phyloP scores from a whole-genome alignment of 2,888 invertebrate species.

The Punctoribates punctum region DNA sequence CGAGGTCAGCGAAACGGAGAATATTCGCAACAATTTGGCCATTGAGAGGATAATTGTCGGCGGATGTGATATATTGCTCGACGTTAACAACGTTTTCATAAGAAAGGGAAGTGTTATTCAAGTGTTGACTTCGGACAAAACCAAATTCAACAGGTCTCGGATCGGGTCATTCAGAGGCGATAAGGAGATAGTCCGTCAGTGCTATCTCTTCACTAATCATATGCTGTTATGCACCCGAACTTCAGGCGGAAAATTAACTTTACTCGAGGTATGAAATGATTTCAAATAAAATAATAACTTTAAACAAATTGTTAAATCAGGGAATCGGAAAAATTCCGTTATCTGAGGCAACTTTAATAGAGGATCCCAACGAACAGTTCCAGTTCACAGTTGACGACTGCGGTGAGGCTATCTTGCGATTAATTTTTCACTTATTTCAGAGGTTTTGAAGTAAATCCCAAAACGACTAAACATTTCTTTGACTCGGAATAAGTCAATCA shows the following conservation, averaged over 20 bases:
- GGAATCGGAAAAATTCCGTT: conserved; percentile 73
- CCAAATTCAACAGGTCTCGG: conserved; percentile 51
- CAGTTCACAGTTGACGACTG: conserved; percentile 59
- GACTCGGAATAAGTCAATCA: neutral
- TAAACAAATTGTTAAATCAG: conserved; percentile 43
- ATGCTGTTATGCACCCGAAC: conserved; percentile 75
- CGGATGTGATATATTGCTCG: conserved; percentile 84
- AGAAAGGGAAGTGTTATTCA: conserved; percentile 61
- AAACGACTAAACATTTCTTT: no score
- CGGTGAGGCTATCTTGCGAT: conserved; percentile 48
- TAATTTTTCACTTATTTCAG: neutral
- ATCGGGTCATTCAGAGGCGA: conserved; percentile 55
- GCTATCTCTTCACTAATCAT: conserved; percentile 86
- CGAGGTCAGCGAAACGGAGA: conserved; percentile 84
- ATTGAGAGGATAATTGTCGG: conserved; percentile 91
- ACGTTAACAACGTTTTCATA: conserved; percentile 89
- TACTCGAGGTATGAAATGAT: conserved; percentile 60
- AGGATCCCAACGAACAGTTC: conserved; percentile 67
- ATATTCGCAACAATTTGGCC: conserved; percentile 80
- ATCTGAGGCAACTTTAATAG: conserved; percentile 76
- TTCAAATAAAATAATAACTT: neutral
- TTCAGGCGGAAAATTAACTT: conserved; percentile 77
- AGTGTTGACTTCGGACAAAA: conserved; percentile 47
- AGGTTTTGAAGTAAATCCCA: neutral
- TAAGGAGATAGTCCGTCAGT: conserved; percentile 71